Base-by-base conservation (phyloP, 2,113 vertebrate species). In the Phrynosoma blainvillii region DNA sequence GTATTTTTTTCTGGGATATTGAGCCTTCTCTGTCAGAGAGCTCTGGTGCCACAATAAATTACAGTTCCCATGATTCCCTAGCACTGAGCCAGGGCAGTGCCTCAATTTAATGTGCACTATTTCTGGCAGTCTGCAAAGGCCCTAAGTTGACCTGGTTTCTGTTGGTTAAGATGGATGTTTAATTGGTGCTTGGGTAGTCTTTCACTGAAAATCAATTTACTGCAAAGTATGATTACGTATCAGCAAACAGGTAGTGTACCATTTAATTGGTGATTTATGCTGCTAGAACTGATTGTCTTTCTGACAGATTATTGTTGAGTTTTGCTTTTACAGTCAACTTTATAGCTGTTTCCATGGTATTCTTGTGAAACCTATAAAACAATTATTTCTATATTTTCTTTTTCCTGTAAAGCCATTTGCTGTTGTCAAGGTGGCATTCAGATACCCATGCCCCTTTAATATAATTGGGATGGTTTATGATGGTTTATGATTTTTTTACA, bases 341-440 rank as follows among this genome's bases (percentile, higher is more conserved):
- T 90, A 32, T 89, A 80, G 92, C 90, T 84, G 90, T 95, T 95
- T 94, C 92, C 92, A 93, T 94, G 91, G 91, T 84, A 90, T 94
- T 95, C 87, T 86, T 88, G 68, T 66, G 84, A 90, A 94, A 93
- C 83, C 86, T 88, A 83, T 89, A 95, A 92, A 92, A 88, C 89
- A 92, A 82, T 94, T 90, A 86, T 87, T 89, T 56, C n/a, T 85
- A 75, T 74, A 76, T 88, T 87, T 79, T 82, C 25, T 83, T 71
- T 81, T 88, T 82, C 87, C 84, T 70, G 88, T 87, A 62, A 87
- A 77, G 89, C 59, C 13, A 90, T 89, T 92, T 94, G 27, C 20
- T 84, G 81, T 30, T 92, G 76, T 82, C 90, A 1, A 80, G 18
- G n/a, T 86, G 90, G 65, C 85, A n/a, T 73, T 84, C 47, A 76